Conservation (phyloP, 92 coral and sea anemone genomes). For the Hydrozoanthus gracilis region DNA sequence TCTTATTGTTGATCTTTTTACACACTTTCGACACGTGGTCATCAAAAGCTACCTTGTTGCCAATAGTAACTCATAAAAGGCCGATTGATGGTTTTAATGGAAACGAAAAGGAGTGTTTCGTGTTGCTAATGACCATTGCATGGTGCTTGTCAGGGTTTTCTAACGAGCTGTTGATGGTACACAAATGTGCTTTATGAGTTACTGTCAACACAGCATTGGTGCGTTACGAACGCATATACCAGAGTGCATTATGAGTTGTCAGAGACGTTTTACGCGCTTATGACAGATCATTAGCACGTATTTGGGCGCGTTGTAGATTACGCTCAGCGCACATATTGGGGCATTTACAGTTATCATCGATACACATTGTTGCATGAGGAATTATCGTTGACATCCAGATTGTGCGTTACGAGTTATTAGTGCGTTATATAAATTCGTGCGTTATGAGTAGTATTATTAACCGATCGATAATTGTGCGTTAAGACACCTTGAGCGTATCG, state of each 20-base stretch:
- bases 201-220: not conserved
- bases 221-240: constrained; percentile 5
- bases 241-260: constrained; percentile 22
- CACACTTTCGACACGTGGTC: too few species aligned
- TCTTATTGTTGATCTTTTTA: too few species aligned
- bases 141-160: too few species aligned
- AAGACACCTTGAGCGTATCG: constrained; percentile 11
- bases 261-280: not conserved
- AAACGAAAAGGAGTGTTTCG: too few species aligned
- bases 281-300: constrained; percentile 7
- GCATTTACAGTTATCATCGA: constrained; percentile 17
- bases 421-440: constrained; percentile 10
- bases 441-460: constrained; percentile 24
- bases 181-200: not conserved
- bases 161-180: not conserved
- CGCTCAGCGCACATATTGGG: not conserved
- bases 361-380: constrained; percentile 14
- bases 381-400: constrained; percentile 17
- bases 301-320: constrained; percentile 4
- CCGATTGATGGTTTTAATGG: too few species aligned
- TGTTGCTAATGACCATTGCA: too few species aligned
- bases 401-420: constrained; percentile 9
- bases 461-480: not conserved
- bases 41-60: too few species aligned
- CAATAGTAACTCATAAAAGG: too few species aligned